A percentile compares a stretch with the other conserved stretches of the same genome.
phyloP scores from a whole-genome alignment of 1,140 invertebrate genomes.

The Aphelenchoides fujianensis region DNA sequence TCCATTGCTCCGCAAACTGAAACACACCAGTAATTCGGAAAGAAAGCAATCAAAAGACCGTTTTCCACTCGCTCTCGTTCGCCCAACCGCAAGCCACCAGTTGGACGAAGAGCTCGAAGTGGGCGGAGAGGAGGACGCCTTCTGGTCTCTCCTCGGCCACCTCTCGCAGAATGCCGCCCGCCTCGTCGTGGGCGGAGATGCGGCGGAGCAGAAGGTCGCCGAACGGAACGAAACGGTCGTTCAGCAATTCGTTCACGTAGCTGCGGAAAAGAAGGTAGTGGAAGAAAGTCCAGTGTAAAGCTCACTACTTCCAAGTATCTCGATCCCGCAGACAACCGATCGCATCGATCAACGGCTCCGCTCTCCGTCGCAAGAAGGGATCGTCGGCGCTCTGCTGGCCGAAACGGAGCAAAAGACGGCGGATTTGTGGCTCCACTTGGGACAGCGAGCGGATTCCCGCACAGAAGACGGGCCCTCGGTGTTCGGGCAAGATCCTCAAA shows the following conservation, averaged over 20 bases:
- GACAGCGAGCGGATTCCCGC: background rate
- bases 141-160: background rate
- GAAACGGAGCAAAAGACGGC: background rate
- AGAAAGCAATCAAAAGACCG: no score
- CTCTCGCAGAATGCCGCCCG: background rate
- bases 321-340: background rate
- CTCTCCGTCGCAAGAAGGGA: background rate
- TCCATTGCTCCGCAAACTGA: no score
- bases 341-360: background rate
- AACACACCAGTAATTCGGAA: no score
- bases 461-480: background rate
- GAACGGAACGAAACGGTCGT: background rate
- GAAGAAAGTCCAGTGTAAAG: background rate
- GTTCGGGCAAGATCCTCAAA: constrained; percentile 10
- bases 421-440: background rate
- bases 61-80: no score
- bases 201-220: background rate
- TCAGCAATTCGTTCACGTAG: background rate
- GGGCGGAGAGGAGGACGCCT: background rate
- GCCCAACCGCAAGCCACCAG: no score
- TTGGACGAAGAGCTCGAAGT: background rate
- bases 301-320: background rate
- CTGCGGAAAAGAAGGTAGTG: background rate
- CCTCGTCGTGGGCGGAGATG: background rate
- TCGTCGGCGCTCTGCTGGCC: constrained; percentile 1